phyloP scores from a whole-genome alignment of 2,797 vertebrate species.

The Chelidonichthys spinosus region DNA sequence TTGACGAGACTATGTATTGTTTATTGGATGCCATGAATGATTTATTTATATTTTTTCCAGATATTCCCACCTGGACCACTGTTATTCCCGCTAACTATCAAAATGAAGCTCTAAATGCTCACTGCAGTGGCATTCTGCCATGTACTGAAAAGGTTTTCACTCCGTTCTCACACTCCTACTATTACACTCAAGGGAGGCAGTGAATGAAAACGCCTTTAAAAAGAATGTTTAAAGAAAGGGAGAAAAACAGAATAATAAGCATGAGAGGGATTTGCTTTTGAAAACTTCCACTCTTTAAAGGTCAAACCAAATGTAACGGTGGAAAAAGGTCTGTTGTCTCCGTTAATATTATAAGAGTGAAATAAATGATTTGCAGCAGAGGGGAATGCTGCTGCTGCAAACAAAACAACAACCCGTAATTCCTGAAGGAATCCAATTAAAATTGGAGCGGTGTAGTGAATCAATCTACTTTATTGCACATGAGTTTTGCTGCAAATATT shows the following conservation, averaged over 20 bases:
- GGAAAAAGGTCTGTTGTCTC: background rate
- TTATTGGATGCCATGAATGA: no score
- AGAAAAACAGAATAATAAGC: background rate
- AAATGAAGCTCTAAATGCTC: no score
- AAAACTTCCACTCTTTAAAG: background rate
- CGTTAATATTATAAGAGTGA: background rate
- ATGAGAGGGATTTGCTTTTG: background rate
- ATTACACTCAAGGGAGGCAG: no score
- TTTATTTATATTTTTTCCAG: no score
- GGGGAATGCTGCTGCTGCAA: background rate
- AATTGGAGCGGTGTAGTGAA: conserved; percentile 1
- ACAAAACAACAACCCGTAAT: background rate
- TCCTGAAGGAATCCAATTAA: background rate
- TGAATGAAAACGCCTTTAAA: no score
- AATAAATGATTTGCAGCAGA: conserved; percentile 1
- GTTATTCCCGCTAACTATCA: no score
- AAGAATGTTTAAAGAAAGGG: background rate
- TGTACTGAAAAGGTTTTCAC: no score
- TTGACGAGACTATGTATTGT: no score
- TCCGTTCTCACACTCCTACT: no score
- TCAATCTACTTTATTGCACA: background rate
- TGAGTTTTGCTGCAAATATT: background rate
- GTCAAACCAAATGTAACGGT: background rate
- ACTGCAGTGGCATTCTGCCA: no score
- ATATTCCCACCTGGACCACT: no score